These are phyloP conservation scores for Chiloscyllium plagiosum DNA, from an alignment of 2,113 vertebrate species.

Conservation along the genomic window DNA sequence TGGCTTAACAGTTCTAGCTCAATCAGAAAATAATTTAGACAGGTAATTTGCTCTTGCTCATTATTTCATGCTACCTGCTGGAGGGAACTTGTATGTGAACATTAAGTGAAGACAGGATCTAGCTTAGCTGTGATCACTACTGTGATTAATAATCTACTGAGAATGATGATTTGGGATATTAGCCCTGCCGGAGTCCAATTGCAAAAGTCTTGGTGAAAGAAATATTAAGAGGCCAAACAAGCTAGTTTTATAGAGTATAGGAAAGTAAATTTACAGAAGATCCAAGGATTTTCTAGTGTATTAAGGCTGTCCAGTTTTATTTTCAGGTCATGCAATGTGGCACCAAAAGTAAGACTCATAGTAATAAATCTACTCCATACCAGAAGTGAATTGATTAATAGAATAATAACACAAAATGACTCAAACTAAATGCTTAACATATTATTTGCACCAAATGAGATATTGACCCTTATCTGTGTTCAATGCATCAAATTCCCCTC, in stretches of 20 bases:
- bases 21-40: background rate
- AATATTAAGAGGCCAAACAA: background rate
- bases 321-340: background rate
- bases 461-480: background rate
- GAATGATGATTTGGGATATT: background rate
- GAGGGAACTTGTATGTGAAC: background rate
- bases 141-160: background rate
- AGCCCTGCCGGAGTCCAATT: too few relatives aligned
- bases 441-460: background rate
- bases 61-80: background rate
- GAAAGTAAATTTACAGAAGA: background rate
- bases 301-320: background rate
- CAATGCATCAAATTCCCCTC: background rate
- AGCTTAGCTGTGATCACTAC: background rate
- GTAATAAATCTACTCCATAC: background rate
- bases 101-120: background rate
- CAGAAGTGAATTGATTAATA: conserved; percentile 5
- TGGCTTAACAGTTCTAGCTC: background rate
- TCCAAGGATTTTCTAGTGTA: background rate
- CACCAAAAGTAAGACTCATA: background rate
- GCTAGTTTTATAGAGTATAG: background rate
- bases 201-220: background rate
- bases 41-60: background rate
- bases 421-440: background rate
- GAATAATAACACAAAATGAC: background rate